phyloP scores from a whole-genome alignment of 2,888 invertebrate species.

The Acheta domesticus region DNA sequence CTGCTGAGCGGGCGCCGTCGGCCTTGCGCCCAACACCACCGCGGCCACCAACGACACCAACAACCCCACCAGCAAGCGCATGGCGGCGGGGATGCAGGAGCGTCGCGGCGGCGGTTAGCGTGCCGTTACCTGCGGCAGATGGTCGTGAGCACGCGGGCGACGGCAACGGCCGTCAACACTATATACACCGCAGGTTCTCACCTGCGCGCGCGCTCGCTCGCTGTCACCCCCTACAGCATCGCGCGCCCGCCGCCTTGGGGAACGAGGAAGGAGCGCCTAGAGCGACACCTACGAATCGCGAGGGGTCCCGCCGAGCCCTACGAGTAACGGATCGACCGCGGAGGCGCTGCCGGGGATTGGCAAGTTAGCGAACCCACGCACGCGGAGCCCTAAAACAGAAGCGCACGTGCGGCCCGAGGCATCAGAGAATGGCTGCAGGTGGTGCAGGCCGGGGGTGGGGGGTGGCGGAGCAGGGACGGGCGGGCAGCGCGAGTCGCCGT shows the following conservation, averaged over 20 bases:
- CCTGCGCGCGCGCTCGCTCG: conserved; percentile 36
- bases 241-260: conserved; percentile 42
- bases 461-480: neutral
- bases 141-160: neutral
- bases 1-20: neutral
- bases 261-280: conserved; percentile 37
- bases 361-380: neutral
- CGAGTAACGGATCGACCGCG: conserved; percentile 44
- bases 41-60: neutral
- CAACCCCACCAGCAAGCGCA: conserved; percentile 29
- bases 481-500: neutral
- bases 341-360: conserved; percentile 42
- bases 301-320: conserved; percentile 46
- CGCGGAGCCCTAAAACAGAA: conserved; percentile 7
- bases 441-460: neutral
- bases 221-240: conserved; percentile 35
- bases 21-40: neutral
- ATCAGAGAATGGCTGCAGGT: neutral
- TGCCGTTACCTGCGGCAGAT: neutral
- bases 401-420: neutral
- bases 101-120: conserved; percentile 18
- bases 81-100: neutral
- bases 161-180: neutral
- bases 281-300: conserved; percentile 42
- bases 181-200: neutral